Evolutionary conservation across 2,797 vertebrate species (phyloP), one percentile per base, ranked within the genome.

Genomic region (Pantherophis vulpinus): DNA sequence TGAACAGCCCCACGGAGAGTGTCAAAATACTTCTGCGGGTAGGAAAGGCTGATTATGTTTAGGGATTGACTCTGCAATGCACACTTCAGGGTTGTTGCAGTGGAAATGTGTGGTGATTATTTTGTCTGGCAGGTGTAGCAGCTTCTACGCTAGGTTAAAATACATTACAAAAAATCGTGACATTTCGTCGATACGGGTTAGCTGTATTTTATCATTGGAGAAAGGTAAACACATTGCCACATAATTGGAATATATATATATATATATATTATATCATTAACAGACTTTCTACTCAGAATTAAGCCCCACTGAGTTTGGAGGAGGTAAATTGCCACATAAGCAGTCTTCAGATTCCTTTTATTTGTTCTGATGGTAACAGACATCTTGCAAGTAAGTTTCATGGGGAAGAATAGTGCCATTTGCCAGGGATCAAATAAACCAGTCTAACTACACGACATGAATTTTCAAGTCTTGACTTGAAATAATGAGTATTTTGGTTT

Each of bases 401-500:
- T 5, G 5, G 23, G 47, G 47, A 92, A 61, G 25, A 58, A 10
- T 5, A 2, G 51, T 79, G 74, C 56, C 10, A 16, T 91, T 37
- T 86, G 42, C 13, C 66, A n/a, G 14, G 59, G 58, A 93, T 92
- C 86, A 83, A 93, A 93, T 83, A 61, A 94, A 91, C 91, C 83
- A 89, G 89, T 51, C 32, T 56, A 83, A 89, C 66, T n/a, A 91
- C 87, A 63, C 29, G 0, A 0, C 66, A 8, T 42, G n/a, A 87
- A 93, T 56, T 91, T 95, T 94, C 59, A 47, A 2, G 94, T 92
- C 88, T 95, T 87, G 94, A 93, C 94, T 91, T 87, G 8, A 94
- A 96, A 94, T 95, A 25, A 96, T n/a, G 66, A 63, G 60, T 96
- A 74, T 96, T 96, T 91, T 63, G 90, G 47, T 32, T 32, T 86